Percentiles rank a stretch among this genome's conserved stretches.
Conservation (phyloP, 2,888 invertebrate species). For the Nemapogon koenigi region DNA sequence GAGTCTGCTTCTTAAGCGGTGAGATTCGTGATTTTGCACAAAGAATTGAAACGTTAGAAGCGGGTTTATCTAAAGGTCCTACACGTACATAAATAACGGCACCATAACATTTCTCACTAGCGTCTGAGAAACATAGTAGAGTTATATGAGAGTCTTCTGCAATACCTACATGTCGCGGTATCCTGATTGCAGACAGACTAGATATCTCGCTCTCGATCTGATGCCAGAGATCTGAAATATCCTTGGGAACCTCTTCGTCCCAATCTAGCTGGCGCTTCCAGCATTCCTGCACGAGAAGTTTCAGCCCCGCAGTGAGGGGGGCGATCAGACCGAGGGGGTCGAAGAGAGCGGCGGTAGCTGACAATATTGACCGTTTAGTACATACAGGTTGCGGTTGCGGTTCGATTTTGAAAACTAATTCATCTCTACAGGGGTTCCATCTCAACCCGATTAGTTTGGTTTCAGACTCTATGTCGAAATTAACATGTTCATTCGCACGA, state of each 20-base stretch:
- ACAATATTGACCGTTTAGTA: slow-evolving; percentile 17
- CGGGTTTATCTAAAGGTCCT: not conserved
- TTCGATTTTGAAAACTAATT: slow-evolving; percentile 4
- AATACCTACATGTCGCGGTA: slow-evolving; percentile 7
- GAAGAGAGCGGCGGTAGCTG: slow-evolving; percentile 14
- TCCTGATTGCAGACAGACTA: not conserved
- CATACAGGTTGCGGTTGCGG: slow-evolving; percentile 6
- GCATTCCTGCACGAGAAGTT: slow-evolving; percentile 13
- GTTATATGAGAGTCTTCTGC: not conserved
- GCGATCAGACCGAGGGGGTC: slow-evolving; percentile 16
- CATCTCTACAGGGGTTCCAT: slow-evolving; percentile 4
- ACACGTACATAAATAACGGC: slow-evolving; percentile 11
- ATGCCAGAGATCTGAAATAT: slow-evolving; percentile 12
- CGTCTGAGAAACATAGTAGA: slow-evolving; percentile 10
- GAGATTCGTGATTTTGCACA: slow-evolving; percentile 6
- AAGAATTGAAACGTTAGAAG: not conserved
- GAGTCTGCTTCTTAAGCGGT: not conserved
- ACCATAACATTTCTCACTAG: slow-evolving; percentile 14
- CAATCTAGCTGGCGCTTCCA: slow-evolving; percentile 13
- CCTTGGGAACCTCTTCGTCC: slow-evolving; percentile 14
- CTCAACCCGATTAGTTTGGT: slow-evolving; percentile 10
- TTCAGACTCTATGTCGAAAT: slow-evolving; percentile 2
- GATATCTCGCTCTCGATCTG: slow-evolving; percentile 3
- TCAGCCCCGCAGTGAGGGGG: slow-evolving; percentile 12
- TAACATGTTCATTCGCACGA: slow-evolving; percentile 3